phyloP scores from a whole-genome alignment of 2,888 invertebrate genomes.

The Acrocera orbiculus region DNA sequence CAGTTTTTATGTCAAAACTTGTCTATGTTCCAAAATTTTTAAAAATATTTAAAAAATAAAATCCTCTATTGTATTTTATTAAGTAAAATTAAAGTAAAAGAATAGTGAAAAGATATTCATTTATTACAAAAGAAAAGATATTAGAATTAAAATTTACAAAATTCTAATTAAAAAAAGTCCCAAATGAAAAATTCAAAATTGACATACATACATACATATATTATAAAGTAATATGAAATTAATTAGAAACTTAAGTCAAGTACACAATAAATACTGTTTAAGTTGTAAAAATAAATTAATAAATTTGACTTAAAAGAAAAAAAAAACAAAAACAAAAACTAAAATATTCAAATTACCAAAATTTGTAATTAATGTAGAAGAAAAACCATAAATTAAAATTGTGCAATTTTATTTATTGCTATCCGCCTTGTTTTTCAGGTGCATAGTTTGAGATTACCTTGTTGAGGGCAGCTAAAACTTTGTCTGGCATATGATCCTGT shows the following conservation, averaged over 20 bases:
- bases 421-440: background rate
- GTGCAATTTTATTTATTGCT: slow-evolving; percentile 1
- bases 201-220: background rate
- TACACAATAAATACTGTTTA: too few relatives aligned
- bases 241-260: too few relatives aligned
- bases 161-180: background rate
- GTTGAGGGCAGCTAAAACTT: slow-evolving; percentile 62
- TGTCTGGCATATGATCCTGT: slow-evolving; percentile 82
- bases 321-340: slow-evolving; percentile 3
- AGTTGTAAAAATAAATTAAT: too few relatives aligned
- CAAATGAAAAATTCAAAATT: background rate
- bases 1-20: too few relatives aligned
- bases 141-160: too few relatives aligned
- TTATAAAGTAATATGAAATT: background rate
- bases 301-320: too few relatives aligned
- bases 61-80: background rate
- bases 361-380: background rate
- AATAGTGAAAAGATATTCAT: background rate
- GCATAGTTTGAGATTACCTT: slow-evolving; percentile 43
- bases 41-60: too few relatives aligned
- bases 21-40: too few relatives aligned
- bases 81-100: background rate
- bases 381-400: slow-evolving; percentile 1
- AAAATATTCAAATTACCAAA: background rate
- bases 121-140: background rate